Evolutionary conservation across 2,797 vertebrate species (phyloP), one percentile per base, ranked within the genome.

Genomic region (Antennarius maculatus): DNA sequence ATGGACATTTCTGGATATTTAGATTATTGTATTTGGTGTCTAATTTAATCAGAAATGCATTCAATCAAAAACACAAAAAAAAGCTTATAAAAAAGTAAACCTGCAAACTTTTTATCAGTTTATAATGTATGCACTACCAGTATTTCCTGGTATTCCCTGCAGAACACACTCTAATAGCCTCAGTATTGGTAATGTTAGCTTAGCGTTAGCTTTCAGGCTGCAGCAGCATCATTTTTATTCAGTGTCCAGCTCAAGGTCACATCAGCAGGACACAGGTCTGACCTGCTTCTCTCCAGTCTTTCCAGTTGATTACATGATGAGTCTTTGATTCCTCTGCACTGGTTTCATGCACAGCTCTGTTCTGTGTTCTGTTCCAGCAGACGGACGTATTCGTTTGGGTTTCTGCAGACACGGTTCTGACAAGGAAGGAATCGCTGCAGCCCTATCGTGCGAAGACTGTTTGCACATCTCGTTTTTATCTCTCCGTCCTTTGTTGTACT

Each of bases 381-480:
- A 12, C 51, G 39, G 53, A 37, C 17, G 41, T 7, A 27, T 47
- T 60, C 8, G 18, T 27, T 15, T 53, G 15, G 12, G 6, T 50
- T 51, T 67, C 13, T 11, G 31, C 48, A 28, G 58, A 7, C 23
- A 29, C 18, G 48, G 11, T 29, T 51, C 64, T 23, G 29, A 45
- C 11, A 18, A 16, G 15, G 56, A 60, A 31, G 52, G 34, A 66
- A 39, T 74, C 1, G 15, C 51, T 29, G 45, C 66, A 61, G 60
- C 14, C 54, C 28, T 74, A 64, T 3, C 18, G n/a, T 73, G 76
- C 23, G 54, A 81, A 54, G 45, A 41, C 18, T 79, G 60, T 77
- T 77, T 81, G 52, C 54, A n/a, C 52, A 69, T 59, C 51, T 65
- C 23, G 7, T 59, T 23, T 23, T 65, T 77, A 77, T 81, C 65